Conservation (phyloP, 2,797 vertebrate genomes). For the Gymnothorax reevesii region DNA sequence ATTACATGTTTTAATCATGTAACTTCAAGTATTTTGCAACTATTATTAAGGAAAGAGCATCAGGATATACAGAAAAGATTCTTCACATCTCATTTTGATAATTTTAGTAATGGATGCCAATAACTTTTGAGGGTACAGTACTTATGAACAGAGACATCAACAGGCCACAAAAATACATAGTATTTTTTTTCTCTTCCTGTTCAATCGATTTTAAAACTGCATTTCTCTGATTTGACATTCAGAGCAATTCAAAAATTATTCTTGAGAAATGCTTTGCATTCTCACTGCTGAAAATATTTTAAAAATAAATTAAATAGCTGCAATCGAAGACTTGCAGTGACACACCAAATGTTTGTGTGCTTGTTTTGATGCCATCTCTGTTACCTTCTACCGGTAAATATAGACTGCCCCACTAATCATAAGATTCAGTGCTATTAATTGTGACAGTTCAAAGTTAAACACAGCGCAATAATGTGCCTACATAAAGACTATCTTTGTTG, state of each 20-base stretch:
- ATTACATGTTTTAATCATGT: too few relatives aligned
- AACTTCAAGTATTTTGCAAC: too few relatives aligned
- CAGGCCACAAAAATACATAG: too few relatives aligned
- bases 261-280: not conserved
- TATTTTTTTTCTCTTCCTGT: too few relatives aligned
- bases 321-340: not conserved
- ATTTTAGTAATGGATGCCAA: too few relatives aligned
- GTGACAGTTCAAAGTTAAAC: conserved; percentile 5
- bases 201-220: too few relatives aligned
- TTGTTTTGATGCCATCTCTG: not conserved
- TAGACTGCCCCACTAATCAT: not conserved
- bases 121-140: too few relatives aligned
- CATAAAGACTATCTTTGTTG: conserved; percentile 77
- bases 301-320: not conserved
- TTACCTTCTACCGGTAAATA: not conserved
- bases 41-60: too few relatives aligned
- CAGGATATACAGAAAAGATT: too few relatives aligned
- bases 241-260: not conserved
- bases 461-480: conserved; percentile 8
- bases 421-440: not conserved
- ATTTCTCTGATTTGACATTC: too few relatives aligned
- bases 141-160: too few relatives aligned
- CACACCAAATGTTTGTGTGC: not conserved
- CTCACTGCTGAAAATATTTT: not conserved
- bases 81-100: too few relatives aligned